Percentiles rank a stretch among this genome's conserved stretches.
Conservation (phyloP, 2,797 vertebrate species). For the Pachyuromys duprasi region DNA sequence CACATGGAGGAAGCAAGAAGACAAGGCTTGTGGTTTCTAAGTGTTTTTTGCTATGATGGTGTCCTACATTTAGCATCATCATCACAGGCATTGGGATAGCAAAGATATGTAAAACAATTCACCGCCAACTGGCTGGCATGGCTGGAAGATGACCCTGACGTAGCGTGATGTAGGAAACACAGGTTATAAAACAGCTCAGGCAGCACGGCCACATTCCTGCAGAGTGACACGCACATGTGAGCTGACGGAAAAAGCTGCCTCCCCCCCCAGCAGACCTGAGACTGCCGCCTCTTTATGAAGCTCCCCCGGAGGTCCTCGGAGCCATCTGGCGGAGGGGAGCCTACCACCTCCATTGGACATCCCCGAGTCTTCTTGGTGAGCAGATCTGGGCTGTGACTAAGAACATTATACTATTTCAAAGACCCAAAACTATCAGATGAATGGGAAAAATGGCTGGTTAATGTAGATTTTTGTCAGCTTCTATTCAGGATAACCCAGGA, state of each 20-base stretch:
- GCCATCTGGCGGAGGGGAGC: not conserved
- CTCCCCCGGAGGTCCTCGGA: not conserved
- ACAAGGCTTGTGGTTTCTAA: not conserved
- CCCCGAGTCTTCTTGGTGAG: not conserved
- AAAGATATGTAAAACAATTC: constrained; percentile 20
- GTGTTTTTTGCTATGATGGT: not conserved
- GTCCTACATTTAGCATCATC: not conserved
- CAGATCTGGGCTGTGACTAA: constrained; percentile 24
- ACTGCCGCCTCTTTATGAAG: not conserved
- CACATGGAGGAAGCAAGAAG: not conserved
- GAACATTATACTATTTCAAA: constrained; percentile 69
- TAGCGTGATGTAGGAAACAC: not conserved
- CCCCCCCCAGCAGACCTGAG: not conserved
- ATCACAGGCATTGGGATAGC: not conserved
- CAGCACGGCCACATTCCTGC: not conserved
- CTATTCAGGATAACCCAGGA: constrained; percentile 67
- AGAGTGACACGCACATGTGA: rapidly evolving
- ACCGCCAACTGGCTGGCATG: not conserved
- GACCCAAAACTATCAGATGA: constrained; percentile 46
- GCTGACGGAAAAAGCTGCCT: not conserved
- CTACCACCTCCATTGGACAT: not conserved
- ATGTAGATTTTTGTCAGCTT: constrained; percentile 55
- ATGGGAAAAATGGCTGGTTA: constrained; percentile 61
- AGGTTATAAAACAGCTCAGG: not conserved
- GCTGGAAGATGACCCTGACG: constrained; percentile 17